Evolutionary conservation across 1,140 invertebrate genomes (phyloP).

Genomic region (Drosophila pallidifrons): DNA sequence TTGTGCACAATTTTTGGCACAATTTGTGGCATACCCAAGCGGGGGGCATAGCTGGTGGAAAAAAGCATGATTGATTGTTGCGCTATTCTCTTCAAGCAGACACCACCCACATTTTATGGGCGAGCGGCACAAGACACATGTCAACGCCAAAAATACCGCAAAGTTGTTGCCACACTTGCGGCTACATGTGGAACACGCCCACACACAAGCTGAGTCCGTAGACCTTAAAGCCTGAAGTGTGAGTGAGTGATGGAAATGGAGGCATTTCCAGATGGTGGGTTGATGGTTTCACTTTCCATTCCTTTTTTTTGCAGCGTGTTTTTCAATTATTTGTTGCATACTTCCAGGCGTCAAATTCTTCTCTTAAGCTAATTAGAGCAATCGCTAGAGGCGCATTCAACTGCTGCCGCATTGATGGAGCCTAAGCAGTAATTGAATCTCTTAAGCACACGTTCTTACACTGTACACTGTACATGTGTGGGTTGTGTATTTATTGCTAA

Average conservation of each 20-base stretch:
- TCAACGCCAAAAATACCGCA: slow-evolving; percentile 67
- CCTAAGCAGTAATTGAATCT: slow-evolving; percentile 48
- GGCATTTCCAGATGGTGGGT: neutral
- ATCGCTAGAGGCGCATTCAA: slow-evolving; percentile 32
- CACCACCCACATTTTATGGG: slow-evolving; percentile 13
- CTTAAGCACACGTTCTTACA: neutral
- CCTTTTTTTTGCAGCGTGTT: slow-evolving; percentile 5
- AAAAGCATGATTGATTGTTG: slow-evolving; percentile 78
- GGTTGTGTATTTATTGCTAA: slow-evolving; percentile 40
- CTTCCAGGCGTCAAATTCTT: slow-evolving; percentile 62
- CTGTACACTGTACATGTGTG: neutral
- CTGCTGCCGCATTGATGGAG: slow-evolving; percentile 13
- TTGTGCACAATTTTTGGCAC: slow-evolving; percentile 58
- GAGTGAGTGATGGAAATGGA: neutral
- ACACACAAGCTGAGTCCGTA: neutral
- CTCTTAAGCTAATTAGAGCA: slow-evolving; percentile 69
- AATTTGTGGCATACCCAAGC: slow-evolving; percentile 40
- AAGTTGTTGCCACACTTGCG: slow-evolving; percentile 63
- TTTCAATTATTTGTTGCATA: slow-evolving; percentile 52
- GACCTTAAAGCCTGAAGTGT: neutral
- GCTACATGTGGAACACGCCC: slow-evolving; percentile 33
- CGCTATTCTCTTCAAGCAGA: slow-evolving; percentile 37
- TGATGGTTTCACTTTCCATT: neutral
- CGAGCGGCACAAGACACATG: slow-evolving; percentile 63
- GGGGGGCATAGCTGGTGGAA: slow-evolving; percentile 29